Percentiles rank a stretch among this genome's conserved stretches.
phyloP scores from a whole-genome alignment of 2,888 invertebrate species.

The Clostera curtula region DNA sequence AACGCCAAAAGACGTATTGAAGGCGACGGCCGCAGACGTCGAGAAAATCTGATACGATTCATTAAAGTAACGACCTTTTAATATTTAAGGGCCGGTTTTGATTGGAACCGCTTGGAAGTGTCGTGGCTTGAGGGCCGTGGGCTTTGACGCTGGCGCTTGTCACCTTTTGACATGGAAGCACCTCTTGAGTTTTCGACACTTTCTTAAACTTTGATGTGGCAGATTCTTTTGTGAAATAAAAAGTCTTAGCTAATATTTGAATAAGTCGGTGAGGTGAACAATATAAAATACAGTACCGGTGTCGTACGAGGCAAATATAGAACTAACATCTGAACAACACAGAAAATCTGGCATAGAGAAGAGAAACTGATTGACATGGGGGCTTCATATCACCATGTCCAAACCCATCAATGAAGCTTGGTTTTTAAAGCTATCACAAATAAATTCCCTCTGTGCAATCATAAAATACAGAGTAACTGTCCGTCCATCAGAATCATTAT shows the following conservation, averaged over 20 bases:
- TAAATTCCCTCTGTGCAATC: no score
- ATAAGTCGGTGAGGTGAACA: constrained; percentile 11
- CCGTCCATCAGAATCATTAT: no score
- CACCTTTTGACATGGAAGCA: constrained; percentile 30
- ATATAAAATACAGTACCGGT: no score
- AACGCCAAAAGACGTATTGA: constrained; percentile 54
- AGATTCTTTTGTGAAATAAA: constrained; percentile 7
- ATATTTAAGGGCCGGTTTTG: constrained; percentile 66
- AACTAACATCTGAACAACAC: no score
- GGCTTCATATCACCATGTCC: no score
- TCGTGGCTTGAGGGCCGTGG: constrained; percentile 39
- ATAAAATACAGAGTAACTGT: no score
- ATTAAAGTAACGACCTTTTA: constrained; percentile 73
- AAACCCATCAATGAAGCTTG: no score
- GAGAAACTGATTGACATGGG: no score
- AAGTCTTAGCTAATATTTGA: constrained; percentile 7
- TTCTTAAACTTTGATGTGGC: constrained; percentile 21
- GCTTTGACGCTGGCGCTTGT: constrained; percentile 34
- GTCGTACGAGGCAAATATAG: no score
- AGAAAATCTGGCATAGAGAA: no score
- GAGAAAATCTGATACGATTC: constrained; percentile 73
- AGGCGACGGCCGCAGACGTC: constrained; percentile 40
- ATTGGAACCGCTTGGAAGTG: constrained; percentile 62
- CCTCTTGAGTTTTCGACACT: constrained; percentile 41
- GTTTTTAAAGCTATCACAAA: no score